Conservation (phyloP, 2,113 vertebrate genomes). For the Xerus inauris region DNA sequence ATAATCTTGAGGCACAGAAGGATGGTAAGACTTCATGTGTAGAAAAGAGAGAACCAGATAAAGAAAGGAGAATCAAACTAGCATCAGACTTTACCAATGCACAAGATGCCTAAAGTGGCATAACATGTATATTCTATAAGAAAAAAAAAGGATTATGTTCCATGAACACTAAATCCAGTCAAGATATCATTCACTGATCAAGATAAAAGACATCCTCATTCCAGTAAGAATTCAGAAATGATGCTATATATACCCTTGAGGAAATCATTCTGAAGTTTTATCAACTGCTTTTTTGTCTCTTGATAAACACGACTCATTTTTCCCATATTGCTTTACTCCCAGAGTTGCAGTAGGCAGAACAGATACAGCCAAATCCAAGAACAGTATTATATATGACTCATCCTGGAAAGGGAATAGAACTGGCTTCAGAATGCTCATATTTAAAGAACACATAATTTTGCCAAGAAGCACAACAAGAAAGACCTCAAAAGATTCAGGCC, state of each 20-base stretch:
- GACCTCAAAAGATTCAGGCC: conserved; percentile 87
- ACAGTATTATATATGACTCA: conserved; percentile 94
- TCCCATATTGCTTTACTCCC: neutral
- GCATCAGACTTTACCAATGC: neutral
- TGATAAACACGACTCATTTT: neutral
- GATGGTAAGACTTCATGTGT: neutral
- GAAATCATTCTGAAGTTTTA: conserved; percentile 38
- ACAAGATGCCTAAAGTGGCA: neutral
- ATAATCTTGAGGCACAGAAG: neutral
- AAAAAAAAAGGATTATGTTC: neutral
- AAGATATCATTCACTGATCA: conserved; percentile 5
- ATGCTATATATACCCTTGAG: neutral
- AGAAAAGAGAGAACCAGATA: neutral
- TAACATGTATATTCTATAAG: neutral
- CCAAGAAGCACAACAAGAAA: conserved; percentile 96
- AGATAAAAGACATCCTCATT: conserved; percentile 29
- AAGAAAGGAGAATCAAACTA: conserved; percentile 20
- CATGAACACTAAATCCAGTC: neutral
- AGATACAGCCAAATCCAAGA: conserved; percentile 94
- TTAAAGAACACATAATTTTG: conserved; percentile 95
- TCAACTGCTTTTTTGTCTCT: conserved; percentile 7
- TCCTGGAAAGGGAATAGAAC: conserved; percentile 95
- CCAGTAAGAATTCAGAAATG: conserved; percentile 54
- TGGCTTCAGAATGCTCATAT: conserved; percentile 94
- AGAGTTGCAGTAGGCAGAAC: conserved; percentile 56